Conservation (phyloP, 2,888 invertebrate genomes). For the Eurytoma californica region DNA sequence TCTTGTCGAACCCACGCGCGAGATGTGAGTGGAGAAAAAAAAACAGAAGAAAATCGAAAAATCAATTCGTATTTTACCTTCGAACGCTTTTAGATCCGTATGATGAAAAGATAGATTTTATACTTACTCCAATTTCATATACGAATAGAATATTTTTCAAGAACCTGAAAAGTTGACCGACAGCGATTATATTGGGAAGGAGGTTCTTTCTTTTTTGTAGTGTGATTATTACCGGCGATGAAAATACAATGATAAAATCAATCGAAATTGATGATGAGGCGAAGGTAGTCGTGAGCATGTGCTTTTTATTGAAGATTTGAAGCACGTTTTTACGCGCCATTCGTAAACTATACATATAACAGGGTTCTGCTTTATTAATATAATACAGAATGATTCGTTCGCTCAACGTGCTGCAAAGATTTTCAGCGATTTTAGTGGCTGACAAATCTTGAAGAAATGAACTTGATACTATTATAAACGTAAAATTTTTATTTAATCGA, state of each 20-base stretch:
- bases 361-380: conserved; percentile 64
- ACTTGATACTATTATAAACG: conserved; percentile 1
- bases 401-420: conserved; percentile 20
- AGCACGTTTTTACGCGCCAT: conserved; percentile 26
- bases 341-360: conserved; percentile 65
- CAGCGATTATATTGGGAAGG: conserved; percentile 15
- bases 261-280: conserved; percentile 17
- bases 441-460: conserved; percentile 11
- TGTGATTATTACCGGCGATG: conserved; percentile 24
- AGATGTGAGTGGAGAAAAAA: conserved; percentile 6
- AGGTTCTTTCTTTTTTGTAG: conserved; percentile 49
- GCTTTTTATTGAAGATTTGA: background rate
- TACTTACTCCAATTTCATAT: conserved; percentile 68
- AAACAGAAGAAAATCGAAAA: conserved; percentile 31
- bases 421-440: conserved; percentile 24
- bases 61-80: conserved; percentile 58
- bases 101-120: conserved; percentile 67
- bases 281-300: background rate
- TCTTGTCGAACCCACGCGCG: background rate
- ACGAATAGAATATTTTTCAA: conserved; percentile 68
- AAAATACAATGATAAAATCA: conserved; percentile 12
- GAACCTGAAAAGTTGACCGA: conserved; percentile 54
- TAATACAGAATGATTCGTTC: conserved; percentile 29
- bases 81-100: conserved; percentile 59
- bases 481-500: conserved; percentile 34